Percentiles rank a stretch among this genome's conserved stretches.
These are phyloP conservation scores for Conomelus anceps DNA, from an alignment of 2,888 invertebrate species.

Conservation along the genomic window DNA sequence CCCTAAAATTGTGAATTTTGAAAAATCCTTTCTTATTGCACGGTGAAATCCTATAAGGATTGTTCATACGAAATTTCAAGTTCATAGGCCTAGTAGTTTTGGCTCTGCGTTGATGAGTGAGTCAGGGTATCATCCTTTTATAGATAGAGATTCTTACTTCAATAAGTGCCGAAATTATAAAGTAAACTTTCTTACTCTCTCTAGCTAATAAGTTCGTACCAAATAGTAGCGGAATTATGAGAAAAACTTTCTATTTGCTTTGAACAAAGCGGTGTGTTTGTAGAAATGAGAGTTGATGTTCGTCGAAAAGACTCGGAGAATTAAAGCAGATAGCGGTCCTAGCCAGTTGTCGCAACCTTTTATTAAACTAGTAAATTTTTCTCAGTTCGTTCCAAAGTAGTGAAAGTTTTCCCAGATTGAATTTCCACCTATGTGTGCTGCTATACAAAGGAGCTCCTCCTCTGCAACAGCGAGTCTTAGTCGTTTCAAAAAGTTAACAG, in stretches of 20 bases:
- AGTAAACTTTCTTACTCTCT: background rate
- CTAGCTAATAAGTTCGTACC: too few relatives aligned
- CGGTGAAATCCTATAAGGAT: too few relatives aligned
- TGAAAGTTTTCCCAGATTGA: background rate
- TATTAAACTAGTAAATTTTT: background rate
- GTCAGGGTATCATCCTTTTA: too few relatives aligned
- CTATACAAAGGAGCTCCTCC: background rate
- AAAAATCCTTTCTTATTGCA: too few relatives aligned
- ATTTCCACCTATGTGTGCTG: background rate
- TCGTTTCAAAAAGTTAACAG: background rate
- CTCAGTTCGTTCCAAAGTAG: background rate
- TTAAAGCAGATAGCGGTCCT: background rate
- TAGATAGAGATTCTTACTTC: too few relatives aligned
- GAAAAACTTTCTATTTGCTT: background rate
- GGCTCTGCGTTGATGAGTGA: too few relatives aligned
- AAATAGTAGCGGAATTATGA: background rate
- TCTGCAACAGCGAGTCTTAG: background rate
- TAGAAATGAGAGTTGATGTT: background rate
- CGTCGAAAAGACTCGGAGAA: background rate
- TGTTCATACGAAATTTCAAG: too few relatives aligned
- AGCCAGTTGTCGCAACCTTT: background rate
- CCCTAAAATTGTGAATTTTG: too few relatives aligned
- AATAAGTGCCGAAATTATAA: background rate
- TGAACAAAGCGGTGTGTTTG: background rate
- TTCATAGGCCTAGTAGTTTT: too few relatives aligned